Conservation (phyloP, 2,113 vertebrate genomes). For the Xenus cinereus region DNA sequence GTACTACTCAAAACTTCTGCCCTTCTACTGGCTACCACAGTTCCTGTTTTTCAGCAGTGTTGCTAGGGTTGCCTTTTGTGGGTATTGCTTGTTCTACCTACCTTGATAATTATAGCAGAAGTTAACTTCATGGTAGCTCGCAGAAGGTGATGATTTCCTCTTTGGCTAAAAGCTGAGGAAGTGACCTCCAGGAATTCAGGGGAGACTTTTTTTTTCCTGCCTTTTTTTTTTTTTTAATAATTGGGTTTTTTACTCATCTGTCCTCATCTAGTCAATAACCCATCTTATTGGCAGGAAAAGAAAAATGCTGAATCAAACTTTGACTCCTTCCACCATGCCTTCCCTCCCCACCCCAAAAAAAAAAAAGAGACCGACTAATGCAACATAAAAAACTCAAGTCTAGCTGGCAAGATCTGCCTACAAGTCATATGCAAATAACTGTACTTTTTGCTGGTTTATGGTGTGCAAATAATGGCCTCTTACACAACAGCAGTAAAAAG, state of each 20-base stretch:
- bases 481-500: constrained; percentile 20
- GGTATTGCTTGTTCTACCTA: neutral
- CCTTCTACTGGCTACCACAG: neutral
- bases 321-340: neutral
- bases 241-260: neutral
- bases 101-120: neutral
- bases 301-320: neutral
- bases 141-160: neutral
- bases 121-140: neutral
- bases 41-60: neutral
- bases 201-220: neutral
- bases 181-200: neutral
- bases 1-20: neutral
- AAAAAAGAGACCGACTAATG: neutral
- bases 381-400: neutral
- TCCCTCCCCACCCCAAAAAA: no score
- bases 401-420: neutral
- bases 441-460: constrained; percentile 18
- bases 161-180: neutral
- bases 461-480: constrained; percentile 43
- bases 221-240: neutral
- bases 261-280: rapidly evolving
- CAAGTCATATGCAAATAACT: neutral
- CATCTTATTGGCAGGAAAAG: neutral
- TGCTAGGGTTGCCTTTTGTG: constrained; percentile 2